Base-by-base conservation (phyloP, 2,797 vertebrate genomes). In the Oceanodroma leucorhoa region DNA sequence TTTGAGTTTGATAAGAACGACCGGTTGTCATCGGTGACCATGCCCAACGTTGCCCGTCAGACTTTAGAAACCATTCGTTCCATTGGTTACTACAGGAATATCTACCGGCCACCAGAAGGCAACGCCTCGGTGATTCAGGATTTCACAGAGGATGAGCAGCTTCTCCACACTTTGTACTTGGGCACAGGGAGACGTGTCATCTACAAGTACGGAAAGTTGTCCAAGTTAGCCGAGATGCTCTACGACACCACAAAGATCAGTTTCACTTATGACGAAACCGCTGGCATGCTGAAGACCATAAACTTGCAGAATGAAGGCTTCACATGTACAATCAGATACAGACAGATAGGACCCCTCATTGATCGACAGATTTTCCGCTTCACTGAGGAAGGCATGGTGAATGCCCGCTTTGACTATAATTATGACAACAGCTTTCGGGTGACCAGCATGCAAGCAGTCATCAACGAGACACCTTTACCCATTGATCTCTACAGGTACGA, bases 371-470 rank as follows among this genome's bases (percentile, higher is more conserved):
- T 99, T 83, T 99, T 99, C 96, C 98, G 99, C 50, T 99, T 99
- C 97, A 99, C 99, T 0, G 99, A 99, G 94, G 99, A 99, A 83
- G 99, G 99, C 91, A 99, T 99, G 99, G 99, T 99, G 95, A 99
- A 99, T 0, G 99, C 99, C 48, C 98, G 99, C 10, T 99, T 99
- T 34, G 99, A 99, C 97, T 99, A 99, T n/a, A 99, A 99, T 93
- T 99, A 99, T 0, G 99, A 99, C 98, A 99, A 99, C 98, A 99
- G 99, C 72, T 99, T 99, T 97, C 98, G 99, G 17, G 99, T 99
- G 88, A 99, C 99, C 32, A 99, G 99, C 98, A 99, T 99, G 99
- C 99, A 99, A 96, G 99, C 99, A 0, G 99, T 99, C 92, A 99
- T 99, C 94, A 99, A 99, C 0, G 99, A 99, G 97, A 99, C 99